Percentiles rank a stretch among this genome's conserved stretches.
Evolutionary conservation across 2,113 vertebrate genomes (phyloP).

Genomic region (Entomyzon cyanotis): DNA sequence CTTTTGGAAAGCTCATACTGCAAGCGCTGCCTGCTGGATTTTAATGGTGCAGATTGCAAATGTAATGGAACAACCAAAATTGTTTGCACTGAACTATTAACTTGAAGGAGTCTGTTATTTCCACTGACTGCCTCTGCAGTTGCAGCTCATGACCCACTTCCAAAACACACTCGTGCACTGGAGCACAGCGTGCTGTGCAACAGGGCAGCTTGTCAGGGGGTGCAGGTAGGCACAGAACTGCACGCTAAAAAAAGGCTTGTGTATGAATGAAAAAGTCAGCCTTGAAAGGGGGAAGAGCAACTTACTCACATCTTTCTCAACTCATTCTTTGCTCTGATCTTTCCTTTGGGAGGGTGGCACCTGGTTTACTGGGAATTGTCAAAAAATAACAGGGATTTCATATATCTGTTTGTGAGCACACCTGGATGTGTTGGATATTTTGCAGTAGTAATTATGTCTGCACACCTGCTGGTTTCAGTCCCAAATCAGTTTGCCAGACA

Average conservation of each 20-base stretch:
- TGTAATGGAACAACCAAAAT: background rate
- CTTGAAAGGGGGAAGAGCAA: background rate
- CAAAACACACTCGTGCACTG: rapidly evolving
- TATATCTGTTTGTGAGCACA: slow-evolving; percentile 51
- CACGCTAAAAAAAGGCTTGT: background rate
- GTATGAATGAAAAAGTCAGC: background rate
- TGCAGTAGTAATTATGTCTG: slow-evolving; percentile 62
- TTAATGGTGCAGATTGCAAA: background rate
- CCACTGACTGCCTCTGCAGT: background rate
- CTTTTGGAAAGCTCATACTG: background rate
- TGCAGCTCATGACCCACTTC: background rate
- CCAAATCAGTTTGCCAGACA: slow-evolving; percentile 62
- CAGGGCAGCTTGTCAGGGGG: background rate
- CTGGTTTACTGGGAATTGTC: slow-evolving; percentile 51
- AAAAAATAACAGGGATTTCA: slow-evolving; percentile 59
- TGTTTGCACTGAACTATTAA: background rate
- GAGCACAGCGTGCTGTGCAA: background rate
- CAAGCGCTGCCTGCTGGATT: background rate
- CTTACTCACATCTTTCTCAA: background rate
- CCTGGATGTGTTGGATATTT: slow-evolving; percentile 56
- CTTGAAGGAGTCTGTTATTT: background rate
- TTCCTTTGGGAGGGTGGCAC: slow-evolving; percentile 56
- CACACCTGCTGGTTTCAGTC: slow-evolving; percentile 60
- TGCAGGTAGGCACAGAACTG: background rate
- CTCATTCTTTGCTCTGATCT: slow-evolving; percentile 17